These are phyloP conservation scores for Microtus montanus DNA, from an alignment of 2,113 vertebrate genomes.

Conservation along the genomic window DNA sequence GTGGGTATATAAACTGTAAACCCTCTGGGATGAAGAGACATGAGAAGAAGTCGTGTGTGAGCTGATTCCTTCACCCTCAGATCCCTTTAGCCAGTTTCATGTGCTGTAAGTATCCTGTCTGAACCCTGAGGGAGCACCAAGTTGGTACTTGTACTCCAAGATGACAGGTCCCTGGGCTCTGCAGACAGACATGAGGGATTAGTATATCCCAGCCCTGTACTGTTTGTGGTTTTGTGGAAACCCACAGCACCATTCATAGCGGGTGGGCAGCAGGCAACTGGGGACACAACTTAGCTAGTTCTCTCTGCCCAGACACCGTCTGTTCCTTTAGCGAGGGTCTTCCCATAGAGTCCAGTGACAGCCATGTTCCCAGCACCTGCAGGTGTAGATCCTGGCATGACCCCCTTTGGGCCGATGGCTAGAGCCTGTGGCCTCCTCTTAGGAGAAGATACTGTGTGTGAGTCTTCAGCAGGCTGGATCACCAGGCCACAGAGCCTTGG, in stretches of 20 bases:
- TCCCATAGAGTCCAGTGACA: background rate
- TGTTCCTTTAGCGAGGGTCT: background rate
- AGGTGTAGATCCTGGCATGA: background rate
- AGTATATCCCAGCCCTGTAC: background rate
- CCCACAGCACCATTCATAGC: background rate
- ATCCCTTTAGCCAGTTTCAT: too few species aligned
- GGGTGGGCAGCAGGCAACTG: background rate
- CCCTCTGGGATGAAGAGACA: too few species aligned
- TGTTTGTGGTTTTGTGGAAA: background rate
- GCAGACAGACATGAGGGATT: background rate
- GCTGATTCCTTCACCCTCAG: too few species aligned
- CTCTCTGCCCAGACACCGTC: background rate
- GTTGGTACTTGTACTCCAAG: background rate
- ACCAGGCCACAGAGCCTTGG: background rate
- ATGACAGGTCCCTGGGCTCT: background rate
- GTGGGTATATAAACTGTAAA: too few species aligned
- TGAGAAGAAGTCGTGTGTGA: too few species aligned
- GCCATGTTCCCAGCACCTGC: background rate
- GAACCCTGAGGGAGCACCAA: too few species aligned
- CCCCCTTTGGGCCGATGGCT: background rate
- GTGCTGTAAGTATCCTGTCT: too few species aligned
- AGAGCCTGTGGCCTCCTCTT: background rate
- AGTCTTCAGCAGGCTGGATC: background rate
- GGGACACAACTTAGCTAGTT: background rate
- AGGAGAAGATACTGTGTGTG: background rate